Conservation (phyloP, 2,113 vertebrate species). For the Onychostruthus taczanowskii region DNA sequence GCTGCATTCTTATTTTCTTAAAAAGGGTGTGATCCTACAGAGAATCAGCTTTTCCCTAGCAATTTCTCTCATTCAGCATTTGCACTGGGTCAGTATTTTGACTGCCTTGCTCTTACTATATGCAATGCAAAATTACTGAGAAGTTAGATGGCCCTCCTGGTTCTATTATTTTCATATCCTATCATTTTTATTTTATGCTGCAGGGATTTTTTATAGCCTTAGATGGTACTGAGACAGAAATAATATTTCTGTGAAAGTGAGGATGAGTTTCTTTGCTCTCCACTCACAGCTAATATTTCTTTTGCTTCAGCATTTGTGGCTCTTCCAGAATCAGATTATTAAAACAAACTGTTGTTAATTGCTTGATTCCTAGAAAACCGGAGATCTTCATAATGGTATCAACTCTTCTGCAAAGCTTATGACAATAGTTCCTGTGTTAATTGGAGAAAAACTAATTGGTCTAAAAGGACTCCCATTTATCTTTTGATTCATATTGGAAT, state of each 20-base stretch:
- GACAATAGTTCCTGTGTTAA: neutral
- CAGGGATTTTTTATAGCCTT: neutral
- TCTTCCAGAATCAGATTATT: neutral
- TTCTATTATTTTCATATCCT: neutral
- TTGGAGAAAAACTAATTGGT: neutral
- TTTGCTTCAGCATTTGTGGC: neutral
- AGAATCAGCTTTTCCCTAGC: neutral
- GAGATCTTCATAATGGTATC: neutral
- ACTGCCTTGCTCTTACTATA: neutral
- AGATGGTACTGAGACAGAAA: neutral
- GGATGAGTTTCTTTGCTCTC: neutral
- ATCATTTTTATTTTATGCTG: neutral
- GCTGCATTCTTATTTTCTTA: neutral
- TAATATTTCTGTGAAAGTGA: neutral
- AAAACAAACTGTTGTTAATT: neutral
- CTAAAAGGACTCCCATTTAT: neutral
- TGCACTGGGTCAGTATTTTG: neutral
- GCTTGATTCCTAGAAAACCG: neutral
- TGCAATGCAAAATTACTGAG: neutral
- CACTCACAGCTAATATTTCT: neutral
- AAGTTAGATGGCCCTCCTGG: neutral
- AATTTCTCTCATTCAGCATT: neutral
- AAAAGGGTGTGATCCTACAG: neutral
- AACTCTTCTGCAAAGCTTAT: neutral
- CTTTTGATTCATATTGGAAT: neutral